phyloP scores from a whole-genome alignment of 2,888 invertebrate genomes.

The Apodemia mormo region DNA sequence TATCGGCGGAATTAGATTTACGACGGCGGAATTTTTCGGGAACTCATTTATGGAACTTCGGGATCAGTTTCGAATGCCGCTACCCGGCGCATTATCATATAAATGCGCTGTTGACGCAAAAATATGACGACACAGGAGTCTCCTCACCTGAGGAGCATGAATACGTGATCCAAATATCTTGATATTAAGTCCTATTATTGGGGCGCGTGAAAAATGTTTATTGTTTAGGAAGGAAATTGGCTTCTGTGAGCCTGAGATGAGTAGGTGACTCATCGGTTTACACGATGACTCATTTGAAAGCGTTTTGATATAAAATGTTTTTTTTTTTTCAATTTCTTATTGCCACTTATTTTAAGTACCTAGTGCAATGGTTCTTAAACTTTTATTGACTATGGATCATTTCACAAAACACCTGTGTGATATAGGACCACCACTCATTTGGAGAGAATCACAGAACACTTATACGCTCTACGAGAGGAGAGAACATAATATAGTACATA shows the following conservation, averaged over 20 bases:
- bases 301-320: background rate
- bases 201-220: slow-evolving; percentile 6
- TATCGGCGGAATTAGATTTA: slow-evolving; percentile 74
- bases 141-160: slow-evolving; percentile 24
- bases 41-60: slow-evolving; percentile 61
- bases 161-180: slow-evolving; percentile 56
- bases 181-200: slow-evolving; percentile 40
- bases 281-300: background rate
- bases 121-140: slow-evolving; percentile 57
- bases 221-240: slow-evolving; percentile 8
- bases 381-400: no score
- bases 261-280: background rate
- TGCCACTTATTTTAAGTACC: no score
- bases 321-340: no score
- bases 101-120: slow-evolving; percentile 64
- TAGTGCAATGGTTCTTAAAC: no score
- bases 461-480: no score
- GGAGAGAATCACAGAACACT: no score
- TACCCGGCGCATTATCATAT: slow-evolving; percentile 56
- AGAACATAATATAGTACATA: no score
- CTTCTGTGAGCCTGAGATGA: background rate
- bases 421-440: no score
- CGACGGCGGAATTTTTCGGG: slow-evolving; percentile 72
- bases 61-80: slow-evolving; percentile 67
- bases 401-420: no score